Evolutionary conservation across 2,888 invertebrate genomes (phyloP).

Genomic region (Oxystoma pomonae): DNA sequence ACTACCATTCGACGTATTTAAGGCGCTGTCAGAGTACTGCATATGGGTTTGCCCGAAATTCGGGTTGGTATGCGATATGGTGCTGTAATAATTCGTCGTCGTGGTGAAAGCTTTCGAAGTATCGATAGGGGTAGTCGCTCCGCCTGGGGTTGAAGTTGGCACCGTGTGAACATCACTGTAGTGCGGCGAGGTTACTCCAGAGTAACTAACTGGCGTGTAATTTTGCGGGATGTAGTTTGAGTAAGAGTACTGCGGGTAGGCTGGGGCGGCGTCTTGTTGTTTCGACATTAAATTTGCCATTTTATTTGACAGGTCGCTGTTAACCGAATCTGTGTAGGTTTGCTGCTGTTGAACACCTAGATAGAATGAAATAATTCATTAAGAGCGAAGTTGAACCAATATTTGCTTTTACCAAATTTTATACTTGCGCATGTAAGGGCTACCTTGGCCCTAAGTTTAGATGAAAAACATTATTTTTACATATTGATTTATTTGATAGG

Average conservation of each 20-base stretch:
- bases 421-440: too few species aligned
- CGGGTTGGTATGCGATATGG: slow-evolving; percentile 26
- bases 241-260: slow-evolving; percentile 20
- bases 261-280: slow-evolving; percentile 3
- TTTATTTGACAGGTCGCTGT: slow-evolving; percentile 55
- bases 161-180: slow-evolving; percentile 9
- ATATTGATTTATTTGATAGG: too few species aligned
- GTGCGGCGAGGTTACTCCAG: slow-evolving; percentile 17
- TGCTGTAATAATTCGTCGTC: slow-evolving; percentile 34
- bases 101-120: slow-evolving; percentile 30
- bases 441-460: too few species aligned
- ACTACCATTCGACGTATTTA: background rate
- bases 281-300: slow-evolving; percentile 16
- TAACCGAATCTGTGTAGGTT: slow-evolving; percentile 57
- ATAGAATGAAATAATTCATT: too few species aligned
- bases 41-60: slow-evolving; percentile 22
- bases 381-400: too few species aligned
- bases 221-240: slow-evolving; percentile 31
- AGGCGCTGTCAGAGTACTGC: slow-evolving; percentile 24
- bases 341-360: background rate
- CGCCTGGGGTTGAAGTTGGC: slow-evolving; percentile 12
- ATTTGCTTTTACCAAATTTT: too few species aligned
- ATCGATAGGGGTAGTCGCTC: slow-evolving; percentile 16
- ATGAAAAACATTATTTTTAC: too few species aligned
- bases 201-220: slow-evolving; percentile 24